Conservation (phyloP, 1,140 invertebrate species). For the Drosophila ananassae region DNA sequence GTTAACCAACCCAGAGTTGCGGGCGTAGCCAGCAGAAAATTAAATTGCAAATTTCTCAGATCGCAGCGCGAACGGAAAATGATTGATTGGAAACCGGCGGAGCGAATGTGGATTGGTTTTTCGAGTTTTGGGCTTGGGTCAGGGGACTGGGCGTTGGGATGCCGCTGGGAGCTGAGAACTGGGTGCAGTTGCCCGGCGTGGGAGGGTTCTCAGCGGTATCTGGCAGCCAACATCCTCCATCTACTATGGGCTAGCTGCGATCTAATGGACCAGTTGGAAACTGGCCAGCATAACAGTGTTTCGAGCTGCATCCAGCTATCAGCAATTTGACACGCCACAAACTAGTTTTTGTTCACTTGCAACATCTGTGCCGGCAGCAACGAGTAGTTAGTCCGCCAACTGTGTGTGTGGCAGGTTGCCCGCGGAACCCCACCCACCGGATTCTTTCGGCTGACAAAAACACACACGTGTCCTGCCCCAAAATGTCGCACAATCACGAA, state of each 20-base stretch:
- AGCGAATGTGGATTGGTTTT: constrained; percentile 30
- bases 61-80: constrained; percentile 22
- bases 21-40: constrained; percentile 39
- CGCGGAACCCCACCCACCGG: not conserved
- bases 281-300: constrained; percentile 23
- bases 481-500: constrained; percentile 49
- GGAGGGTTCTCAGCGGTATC: constrained; percentile 27
- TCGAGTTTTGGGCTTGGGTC: not conserved
- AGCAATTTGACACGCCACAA: constrained; percentile 69
- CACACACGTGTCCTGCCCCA: constrained; percentile 45
- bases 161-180: constrained; percentile 20
- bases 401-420: constrained; percentile 39
- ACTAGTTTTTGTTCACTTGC: constrained; percentile 68
- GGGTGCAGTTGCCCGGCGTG: constrained; percentile 32
- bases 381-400: constrained; percentile 41
- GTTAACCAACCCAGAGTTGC: constrained; percentile 31
- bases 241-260: not conserved
- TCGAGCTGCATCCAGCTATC: constrained; percentile 29
- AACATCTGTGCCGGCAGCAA: constrained; percentile 54
- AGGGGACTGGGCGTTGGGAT: constrained; percentile 43
- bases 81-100: constrained; percentile 61
- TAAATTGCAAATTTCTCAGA: constrained; percentile 53
- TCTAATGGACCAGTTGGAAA: constrained; percentile 27
- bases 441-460: constrained; percentile 14
- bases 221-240: constrained; percentile 1